These are phyloP conservation scores for Ferrisia virgata DNA, from an alignment of 2,888 invertebrate genomes.

Conservation along the genomic window DNA sequence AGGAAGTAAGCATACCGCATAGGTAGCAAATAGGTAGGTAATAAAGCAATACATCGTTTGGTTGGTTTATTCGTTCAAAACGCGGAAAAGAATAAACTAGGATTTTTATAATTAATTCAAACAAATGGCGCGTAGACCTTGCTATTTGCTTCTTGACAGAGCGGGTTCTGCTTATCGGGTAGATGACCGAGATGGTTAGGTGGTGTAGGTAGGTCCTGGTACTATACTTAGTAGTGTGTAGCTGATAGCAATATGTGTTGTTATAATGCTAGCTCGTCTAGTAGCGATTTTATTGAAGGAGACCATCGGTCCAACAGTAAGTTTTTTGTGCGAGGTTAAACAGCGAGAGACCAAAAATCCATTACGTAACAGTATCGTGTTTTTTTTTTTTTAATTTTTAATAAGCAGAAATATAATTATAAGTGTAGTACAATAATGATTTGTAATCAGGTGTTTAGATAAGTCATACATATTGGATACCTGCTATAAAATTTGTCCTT, in stretches of 20 bases:
- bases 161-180: background rate
- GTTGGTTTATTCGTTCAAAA: background rate
- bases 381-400: background rate
- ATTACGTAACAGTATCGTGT: background rate
- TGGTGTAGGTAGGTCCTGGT: background rate
- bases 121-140: background rate
- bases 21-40: background rate
- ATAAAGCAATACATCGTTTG: background rate
- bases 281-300: background rate
- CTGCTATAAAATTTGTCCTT: too few relatives aligned
- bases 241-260: background rate
- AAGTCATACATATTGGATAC: too few relatives aligned
- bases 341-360: background rate
- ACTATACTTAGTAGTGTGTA: background rate
- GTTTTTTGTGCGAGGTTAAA: background rate
- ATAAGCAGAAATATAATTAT: too few relatives aligned
- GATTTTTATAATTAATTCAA: slow-evolving; percentile 6
- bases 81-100: slow-evolving; percentile 16
- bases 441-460: too few relatives aligned
- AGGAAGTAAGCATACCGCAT: too few relatives aligned
- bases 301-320: background rate
- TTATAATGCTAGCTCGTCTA: background rate
- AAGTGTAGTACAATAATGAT: too few relatives aligned
- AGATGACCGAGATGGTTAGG: background rate
- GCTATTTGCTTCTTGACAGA: background rate